Evolutionary conservation across 2,113 vertebrate genomes (phyloP).

Genomic region (Acanthochromis polyacanthus): DNA sequence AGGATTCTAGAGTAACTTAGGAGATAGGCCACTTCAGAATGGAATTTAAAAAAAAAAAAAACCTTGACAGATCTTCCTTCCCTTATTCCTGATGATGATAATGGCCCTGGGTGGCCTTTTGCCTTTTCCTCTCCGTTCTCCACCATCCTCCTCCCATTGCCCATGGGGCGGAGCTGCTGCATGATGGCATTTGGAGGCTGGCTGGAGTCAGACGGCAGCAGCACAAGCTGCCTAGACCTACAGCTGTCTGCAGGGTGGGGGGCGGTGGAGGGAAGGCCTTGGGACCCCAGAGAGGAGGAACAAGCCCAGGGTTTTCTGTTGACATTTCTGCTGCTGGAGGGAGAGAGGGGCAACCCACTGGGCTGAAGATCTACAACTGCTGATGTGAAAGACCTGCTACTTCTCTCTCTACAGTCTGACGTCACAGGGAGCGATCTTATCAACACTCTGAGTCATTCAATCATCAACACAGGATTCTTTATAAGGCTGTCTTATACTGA

Average conservation of each 20-base stretch:
- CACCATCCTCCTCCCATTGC: slow-evolving; percentile 17
- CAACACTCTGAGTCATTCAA: not conserved
- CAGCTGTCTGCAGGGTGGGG: slow-evolving; percentile 40
- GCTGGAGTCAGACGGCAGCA: slow-evolving; percentile 21
- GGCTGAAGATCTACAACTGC: slow-evolving; percentile 14
- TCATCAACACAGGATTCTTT: not conserved
- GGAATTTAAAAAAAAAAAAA: not conserved
- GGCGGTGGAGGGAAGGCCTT: slow-evolving; percentile 48
- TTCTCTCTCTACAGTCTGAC: slow-evolving; percentile 16
- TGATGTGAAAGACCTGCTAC: slow-evolving; percentile 9
- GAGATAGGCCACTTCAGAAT: not conserved
- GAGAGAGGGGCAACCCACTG: slow-evolving; percentile 23
- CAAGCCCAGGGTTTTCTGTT: slow-evolving; percentile 29
- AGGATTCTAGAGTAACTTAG: not conserved
- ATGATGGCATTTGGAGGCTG: slow-evolving; percentile 73
- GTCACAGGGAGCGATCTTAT: not conserved
- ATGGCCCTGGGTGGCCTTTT: slow-evolving; percentile 25
- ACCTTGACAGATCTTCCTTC: not conserved
- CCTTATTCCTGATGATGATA: not conserved
- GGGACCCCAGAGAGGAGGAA: slow-evolving; percentile 46
- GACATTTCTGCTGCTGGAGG: slow-evolving; percentile 61
- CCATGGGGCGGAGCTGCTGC: slow-evolving; percentile 59
- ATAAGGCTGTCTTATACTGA: slow-evolving; percentile 8
- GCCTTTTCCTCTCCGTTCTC: slow-evolving; percentile 47
- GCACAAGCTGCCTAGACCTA: slow-evolving; percentile 54